Conservation (phyloP, 1,140 invertebrate genomes). For the Callitettix versicolor region DNA sequence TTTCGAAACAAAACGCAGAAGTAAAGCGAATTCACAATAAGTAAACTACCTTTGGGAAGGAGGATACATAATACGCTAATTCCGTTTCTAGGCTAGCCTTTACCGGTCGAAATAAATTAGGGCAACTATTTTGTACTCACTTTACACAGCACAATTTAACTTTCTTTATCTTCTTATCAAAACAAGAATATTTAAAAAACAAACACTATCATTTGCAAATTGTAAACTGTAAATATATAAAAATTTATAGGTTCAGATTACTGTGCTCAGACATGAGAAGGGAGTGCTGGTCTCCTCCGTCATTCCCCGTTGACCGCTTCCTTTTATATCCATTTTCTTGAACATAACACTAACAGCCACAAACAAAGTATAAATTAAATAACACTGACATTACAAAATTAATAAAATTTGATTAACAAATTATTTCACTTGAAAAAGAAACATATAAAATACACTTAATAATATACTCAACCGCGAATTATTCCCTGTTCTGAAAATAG, state of each 20-base stretch:
- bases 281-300: conserved; percentile 16
- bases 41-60: too few species aligned
- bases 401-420: neutral
- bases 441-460: conserved; percentile 12
- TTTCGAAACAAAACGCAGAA: too few species aligned
- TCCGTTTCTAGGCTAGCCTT: neutral
- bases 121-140: neutral
- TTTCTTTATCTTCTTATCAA: neutral
- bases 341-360: neutral
- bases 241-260: neutral
- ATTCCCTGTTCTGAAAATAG: conserved; percentile 21
- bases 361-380: neutral
- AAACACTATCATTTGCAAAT: neutral
- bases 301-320: conserved; percentile 7
- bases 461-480: conserved; percentile 9
- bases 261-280: conserved; percentile 8
- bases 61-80: too few species aligned
- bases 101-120: neutral
- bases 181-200: neutral
- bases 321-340: conserved; percentile 4
- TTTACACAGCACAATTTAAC: neutral
- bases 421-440: conserved; percentile 16
- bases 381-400: neutral
- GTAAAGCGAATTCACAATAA: too few species aligned
- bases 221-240: neutral